Conservation (phyloP, 2,797 vertebrate genomes). For the Anguilla megastoma region DNA sequence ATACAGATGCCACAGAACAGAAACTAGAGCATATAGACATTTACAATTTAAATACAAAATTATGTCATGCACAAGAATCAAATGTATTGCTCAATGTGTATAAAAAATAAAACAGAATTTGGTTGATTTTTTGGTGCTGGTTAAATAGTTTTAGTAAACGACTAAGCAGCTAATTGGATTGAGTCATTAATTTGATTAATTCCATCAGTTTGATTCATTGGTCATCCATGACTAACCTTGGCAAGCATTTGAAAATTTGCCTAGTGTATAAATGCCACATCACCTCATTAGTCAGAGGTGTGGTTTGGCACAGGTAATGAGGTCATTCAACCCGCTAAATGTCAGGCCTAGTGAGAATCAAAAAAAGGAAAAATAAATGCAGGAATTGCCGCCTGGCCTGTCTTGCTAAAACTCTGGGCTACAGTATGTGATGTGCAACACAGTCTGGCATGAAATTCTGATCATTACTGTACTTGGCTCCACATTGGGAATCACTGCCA, state of each 20-base stretch:
- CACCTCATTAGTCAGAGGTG: conserved; percentile 1
- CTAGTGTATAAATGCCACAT: background rate
- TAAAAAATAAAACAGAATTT: background rate
- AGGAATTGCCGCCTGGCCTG: background rate
- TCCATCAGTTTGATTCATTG: background rate
- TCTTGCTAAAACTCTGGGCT: background rate
- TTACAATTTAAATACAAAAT: background rate
- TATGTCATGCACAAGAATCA: background rate
- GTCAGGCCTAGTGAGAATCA: background rate
- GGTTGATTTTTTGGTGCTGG: background rate
- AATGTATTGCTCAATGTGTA: background rate
- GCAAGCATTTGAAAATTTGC: background rate
- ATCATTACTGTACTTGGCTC: background rate
- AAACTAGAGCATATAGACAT: background rate
- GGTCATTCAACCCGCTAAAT: background rate
- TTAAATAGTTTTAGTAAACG: background rate
- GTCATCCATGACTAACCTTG: background rate
- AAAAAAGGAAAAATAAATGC: background rate
- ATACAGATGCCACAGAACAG: background rate
- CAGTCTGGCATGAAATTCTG: background rate
- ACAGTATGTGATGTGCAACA: background rate
- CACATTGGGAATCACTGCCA: background rate
- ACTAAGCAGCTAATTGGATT: background rate
- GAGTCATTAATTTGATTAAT: background rate
- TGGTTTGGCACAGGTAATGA: background rate